A percentile compares a stretch with the other conserved stretches of the same genome.
Evolutionary conservation across 2,888 invertebrate genomes (phyloP).

Genomic region (Brenthis daphne): DNA sequence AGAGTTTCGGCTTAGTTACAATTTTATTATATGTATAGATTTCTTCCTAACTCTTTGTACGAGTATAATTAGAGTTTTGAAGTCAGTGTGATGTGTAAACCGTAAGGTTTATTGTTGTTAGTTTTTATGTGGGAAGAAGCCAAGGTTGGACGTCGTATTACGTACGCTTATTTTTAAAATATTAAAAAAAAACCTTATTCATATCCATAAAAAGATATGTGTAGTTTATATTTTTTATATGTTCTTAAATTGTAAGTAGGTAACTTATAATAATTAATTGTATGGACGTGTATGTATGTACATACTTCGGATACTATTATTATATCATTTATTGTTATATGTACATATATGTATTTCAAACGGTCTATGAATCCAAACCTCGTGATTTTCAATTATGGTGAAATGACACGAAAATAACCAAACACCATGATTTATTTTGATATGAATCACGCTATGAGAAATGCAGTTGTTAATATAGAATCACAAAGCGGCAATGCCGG

Average conservation of each 20-base stretch:
- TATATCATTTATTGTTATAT: no score
- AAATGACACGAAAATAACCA: background rate
- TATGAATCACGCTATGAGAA: slow-evolving; percentile 17
- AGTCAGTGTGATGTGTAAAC: slow-evolving; percentile 8
- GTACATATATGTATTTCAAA: no score
- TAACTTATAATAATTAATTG: no score
- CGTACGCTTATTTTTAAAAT: background rate
- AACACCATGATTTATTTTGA: slow-evolving; percentile 1
- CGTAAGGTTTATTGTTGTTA: slow-evolving; percentile 18
- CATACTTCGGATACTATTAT: no score
- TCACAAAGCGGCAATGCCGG: background rate
- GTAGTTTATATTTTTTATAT: background rate
- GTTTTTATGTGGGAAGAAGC: slow-evolving; percentile 24
- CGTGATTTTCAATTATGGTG: slow-evolving; percentile 12
- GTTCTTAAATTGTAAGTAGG: no score
- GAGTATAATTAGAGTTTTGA: background rate
- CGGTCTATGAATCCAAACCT: background rate
- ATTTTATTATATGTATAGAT: no score
- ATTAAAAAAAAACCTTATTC: background rate
- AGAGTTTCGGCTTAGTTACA: no score
- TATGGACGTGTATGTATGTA: no score
- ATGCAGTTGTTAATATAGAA: slow-evolving; percentile 10
- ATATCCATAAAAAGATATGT: background rate
- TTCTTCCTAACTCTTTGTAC: background rate
- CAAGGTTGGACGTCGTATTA: slow-evolving; percentile 18